Percentiles rank a stretch among this genome's conserved stretches.
Conservation (phyloP, 1,140 invertebrate species). For the Phymastichus coffea region DNA sequence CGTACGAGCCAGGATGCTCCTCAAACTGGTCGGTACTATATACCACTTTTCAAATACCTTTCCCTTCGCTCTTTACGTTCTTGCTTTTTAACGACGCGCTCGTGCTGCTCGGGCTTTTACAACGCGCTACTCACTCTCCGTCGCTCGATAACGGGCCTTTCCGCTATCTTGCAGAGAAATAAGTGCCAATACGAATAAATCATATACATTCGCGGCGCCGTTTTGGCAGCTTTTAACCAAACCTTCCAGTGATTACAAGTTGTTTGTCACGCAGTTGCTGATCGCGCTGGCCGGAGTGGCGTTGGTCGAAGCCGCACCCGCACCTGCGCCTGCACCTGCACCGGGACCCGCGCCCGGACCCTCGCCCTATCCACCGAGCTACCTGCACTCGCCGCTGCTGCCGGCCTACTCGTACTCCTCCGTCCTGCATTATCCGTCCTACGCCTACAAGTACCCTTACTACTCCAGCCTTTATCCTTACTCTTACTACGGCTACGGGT, state of each 20-base stretch:
- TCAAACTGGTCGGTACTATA: constrained; percentile 15
- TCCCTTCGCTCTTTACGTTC: no score
- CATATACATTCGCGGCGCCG: no score
- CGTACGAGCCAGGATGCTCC: background rate
- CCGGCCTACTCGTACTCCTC: constrained; percentile 10
- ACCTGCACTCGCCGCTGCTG: background rate
- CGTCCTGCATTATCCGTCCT: background rate
- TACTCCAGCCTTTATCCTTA: background rate
- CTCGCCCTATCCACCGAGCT: background rate
- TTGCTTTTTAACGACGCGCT: no score
- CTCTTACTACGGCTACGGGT: constrained; percentile 11
- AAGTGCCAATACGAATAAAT: no score
- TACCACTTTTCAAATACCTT: no score
- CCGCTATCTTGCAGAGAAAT: no score
- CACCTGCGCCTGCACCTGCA: constrained; percentile 1
- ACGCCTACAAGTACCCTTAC: constrained; percentile 12
- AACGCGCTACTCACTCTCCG: no score
- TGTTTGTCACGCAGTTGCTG: no score
- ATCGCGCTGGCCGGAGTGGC: constrained; percentile 21
- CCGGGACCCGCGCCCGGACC: constrained; percentile 8
- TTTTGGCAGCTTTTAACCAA: no score
- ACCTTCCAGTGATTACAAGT: no score
- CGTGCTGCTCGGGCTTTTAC: no score
- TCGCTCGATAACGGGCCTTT: no score
- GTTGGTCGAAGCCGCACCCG: constrained; percentile 5